These are phyloP conservation scores for Solenodon paradoxus DNA, from an alignment of 2,113 vertebrate genomes.

Conservation along the genomic window DNA sequence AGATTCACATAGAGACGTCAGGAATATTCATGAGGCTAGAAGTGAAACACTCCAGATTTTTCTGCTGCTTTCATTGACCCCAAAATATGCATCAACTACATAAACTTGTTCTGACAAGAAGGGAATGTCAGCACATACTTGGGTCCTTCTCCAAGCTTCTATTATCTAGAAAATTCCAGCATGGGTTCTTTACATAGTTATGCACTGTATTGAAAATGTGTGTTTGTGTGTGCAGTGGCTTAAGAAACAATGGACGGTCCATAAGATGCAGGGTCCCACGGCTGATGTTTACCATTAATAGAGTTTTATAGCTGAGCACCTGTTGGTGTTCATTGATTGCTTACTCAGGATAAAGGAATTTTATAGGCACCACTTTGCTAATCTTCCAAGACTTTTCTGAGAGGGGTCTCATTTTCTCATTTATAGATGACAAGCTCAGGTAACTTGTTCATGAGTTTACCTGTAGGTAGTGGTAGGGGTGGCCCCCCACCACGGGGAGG, in stretches of 20 bases:
- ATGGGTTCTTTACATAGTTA: conserved; percentile 47
- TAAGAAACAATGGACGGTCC: neutral
- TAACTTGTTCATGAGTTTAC: neutral
- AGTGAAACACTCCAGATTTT: conserved; percentile 16
- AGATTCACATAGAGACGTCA: neutral
- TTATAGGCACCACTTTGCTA: conserved; percentile 61
- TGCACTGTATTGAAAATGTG: conserved; percentile 30
- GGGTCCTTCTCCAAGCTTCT: conserved; percentile 38
- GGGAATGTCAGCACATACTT: neutral
- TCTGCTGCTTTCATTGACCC: conserved; percentile 50
- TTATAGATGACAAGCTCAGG: neutral
- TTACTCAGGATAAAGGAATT: neutral
- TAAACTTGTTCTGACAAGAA: conserved; percentile 56
- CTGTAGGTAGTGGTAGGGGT: neutral
- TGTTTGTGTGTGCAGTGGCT: neutral
- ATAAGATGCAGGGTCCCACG: neutral
- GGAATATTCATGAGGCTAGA: conserved; percentile 29
- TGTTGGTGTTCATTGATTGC: neutral
- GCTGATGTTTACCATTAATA: conserved; percentile 10
- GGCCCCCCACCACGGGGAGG: neutral
- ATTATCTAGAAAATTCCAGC: conserved; percentile 59
- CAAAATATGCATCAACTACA: conserved; percentile 43
- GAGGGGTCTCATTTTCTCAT: conserved; percentile 15
- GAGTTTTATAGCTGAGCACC: neutral
- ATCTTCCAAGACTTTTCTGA: conserved; percentile 41